A percentile compares a stretch with the other conserved stretches of the same genome.
phyloP scores from a whole-genome alignment of 2,113 vertebrate species.

The Rhipidura dahli region DNA sequence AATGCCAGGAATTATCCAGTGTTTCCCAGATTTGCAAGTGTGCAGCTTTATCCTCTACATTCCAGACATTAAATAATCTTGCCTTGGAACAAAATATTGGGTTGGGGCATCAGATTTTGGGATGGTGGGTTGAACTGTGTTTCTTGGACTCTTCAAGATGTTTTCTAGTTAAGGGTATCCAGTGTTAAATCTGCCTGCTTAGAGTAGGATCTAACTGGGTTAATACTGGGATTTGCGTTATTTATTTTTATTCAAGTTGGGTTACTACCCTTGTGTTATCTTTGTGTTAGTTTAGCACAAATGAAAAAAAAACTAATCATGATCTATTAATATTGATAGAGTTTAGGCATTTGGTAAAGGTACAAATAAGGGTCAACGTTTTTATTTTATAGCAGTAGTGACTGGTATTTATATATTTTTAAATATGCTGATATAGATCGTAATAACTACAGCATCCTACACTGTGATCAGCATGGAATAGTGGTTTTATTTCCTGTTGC shows the following conservation, averaged over 20 bases:
- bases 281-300: neutral
- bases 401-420: neutral
- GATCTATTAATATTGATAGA: neutral
- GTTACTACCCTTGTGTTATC: neutral
- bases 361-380: neutral
- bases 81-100: neutral
- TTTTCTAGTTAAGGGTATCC: neutral
- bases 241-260: neutral
- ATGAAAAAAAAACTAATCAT: neutral
- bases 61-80: neutral
- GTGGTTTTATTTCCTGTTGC: neutral
- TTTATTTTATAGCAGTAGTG: neutral
- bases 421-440: neutral
- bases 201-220: neutral
- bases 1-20: neutral
- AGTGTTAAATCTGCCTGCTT: neutral
- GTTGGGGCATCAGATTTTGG: neutral
- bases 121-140: neutral
- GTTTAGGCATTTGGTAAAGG: neutral
- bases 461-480: rapidly evolving
- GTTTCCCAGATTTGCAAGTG: neutral
- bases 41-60: neutral
- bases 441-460: neutral
- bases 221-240: neutral
- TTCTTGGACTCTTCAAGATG: neutral